Base-by-base conservation (phyloP, 2,797 vertebrate species). In the Coracias cyanogaster region DNA sequence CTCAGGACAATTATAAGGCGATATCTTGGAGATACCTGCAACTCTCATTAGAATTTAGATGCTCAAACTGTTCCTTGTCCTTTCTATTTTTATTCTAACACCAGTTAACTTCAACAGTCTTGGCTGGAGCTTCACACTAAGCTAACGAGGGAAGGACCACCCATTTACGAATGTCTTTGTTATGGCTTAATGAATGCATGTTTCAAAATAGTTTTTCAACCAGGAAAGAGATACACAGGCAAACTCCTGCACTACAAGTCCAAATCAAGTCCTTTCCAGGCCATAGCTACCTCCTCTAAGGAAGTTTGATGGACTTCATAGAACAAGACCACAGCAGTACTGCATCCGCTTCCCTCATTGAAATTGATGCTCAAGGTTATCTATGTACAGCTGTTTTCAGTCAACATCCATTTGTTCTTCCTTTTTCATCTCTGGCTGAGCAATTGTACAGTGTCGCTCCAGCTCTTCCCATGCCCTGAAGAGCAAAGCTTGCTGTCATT, bases 371-470 rank as follows among this genome's bases (percentile, higher is more conserved):
- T 90, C 33, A 78, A 51, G 43, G 29, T 93, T 95, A 60, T 62
- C 45, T 85, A 2, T 78, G 61, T 79, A 19, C 77, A 78, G 79
- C 61, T 82, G 28, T 33, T 91, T 85, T 66, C 25, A 79, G 74
- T 94, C 33, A 83, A 35, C 64, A 83, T 89, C 54, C 41, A 64
- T 97, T 89, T 90, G 78, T 95, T 84, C 90, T 93, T 86, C 71
- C 90, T 94, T 94, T 95, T 73, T 93, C 64, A 58, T 84, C 73
- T 88, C 77, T 95, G 79, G 51, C 83, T 88, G 90, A 82, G 74
- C 4, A 0, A 37, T 74, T 81, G 79, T 85, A 31, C 31, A 12
- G 46, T 96, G 85, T 95, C 54, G 87, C 31, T 86, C 45, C 61
- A 79, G 72, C 43, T 89, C 54, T 79, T 88, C 57, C 49, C 46